Conservation (phyloP, 30 jellyfish, hydroid and myxozoan species). For the Hydractinia symbiolongicarpus region DNA sequence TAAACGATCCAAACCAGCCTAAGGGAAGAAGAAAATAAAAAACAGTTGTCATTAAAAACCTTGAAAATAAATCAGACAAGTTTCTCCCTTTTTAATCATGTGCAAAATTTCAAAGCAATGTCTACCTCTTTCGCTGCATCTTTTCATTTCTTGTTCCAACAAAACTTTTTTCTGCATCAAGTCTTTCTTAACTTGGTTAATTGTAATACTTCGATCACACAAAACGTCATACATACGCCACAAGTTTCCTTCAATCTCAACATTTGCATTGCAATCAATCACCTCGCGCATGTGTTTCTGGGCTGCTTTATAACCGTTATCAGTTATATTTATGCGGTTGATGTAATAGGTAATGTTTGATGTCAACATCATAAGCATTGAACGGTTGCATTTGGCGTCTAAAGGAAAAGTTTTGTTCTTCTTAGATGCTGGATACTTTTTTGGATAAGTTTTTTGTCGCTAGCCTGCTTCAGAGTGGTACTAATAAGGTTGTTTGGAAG, state of each 20-base stretch:
- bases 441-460: no score
- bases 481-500: no score
- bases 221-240: not conserved
- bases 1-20: no score
- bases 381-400: not conserved
- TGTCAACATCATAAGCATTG: not conserved
- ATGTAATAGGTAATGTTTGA: not conserved
- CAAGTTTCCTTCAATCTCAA: conserved; percentile 8
- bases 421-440: no score
- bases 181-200: not conserved
- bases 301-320: not conserved
- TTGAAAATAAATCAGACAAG: no score
- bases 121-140: conserved; percentile 14
- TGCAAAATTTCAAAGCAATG: no score
- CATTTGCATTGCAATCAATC: not conserved
- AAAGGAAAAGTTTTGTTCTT: not conserved
- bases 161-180: not conserved
- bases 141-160: not conserved
- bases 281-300: not conserved
- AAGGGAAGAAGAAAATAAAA: no score
- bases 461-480: no score
- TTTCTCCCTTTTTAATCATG: no score
- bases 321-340: not conserved
- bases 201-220: conserved; percentile 3
- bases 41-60: no score